Evolutionary conservation across 2,888 invertebrate species (phyloP).

Genomic region (Leptura quadrifasciata): DNA sequence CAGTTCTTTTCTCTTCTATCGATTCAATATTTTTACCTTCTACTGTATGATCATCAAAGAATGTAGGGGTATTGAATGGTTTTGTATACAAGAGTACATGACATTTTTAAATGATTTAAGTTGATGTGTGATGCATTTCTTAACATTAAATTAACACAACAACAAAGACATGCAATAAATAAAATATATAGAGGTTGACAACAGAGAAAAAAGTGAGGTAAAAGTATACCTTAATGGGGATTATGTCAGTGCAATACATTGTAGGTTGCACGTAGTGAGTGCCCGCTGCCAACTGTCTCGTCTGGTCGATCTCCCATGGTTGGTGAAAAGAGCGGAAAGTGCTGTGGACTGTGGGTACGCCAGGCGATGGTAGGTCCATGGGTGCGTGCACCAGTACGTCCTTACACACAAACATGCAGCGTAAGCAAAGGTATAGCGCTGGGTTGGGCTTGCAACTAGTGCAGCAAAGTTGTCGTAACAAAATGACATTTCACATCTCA

Average conservation of each 20-base stretch:
- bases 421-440: constrained; percentile 66
- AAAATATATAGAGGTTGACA: constrained; percentile 20
- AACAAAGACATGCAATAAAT: constrained; percentile 25
- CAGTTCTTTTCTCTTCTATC: too few species aligned
- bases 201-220: constrained; percentile 42
- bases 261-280: constrained; percentile 70
- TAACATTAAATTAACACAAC: neutral
- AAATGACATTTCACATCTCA: constrained; percentile 56
- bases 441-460: constrained; percentile 56
- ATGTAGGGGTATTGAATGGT: too few species aligned
- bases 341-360: constrained; percentile 74
- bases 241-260: constrained; percentile 75
- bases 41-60: too few species aligned
- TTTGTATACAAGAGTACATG: too few species aligned
- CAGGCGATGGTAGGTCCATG: constrained; percentile 72
- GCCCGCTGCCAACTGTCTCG: constrained; percentile 72
- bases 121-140: neutral
- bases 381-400: constrained; percentile 75
- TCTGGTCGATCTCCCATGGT: constrained; percentile 82
- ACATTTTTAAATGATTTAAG: too few species aligned
- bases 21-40: too few species aligned
- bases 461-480: constrained; percentile 49
- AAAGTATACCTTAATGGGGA: constrained; percentile 75
- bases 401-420: constrained; percentile 75
- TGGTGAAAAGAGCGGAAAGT: constrained; percentile 80